phyloP scores from a whole-genome alignment of 2,888 invertebrate species.

The Callyntrura guangdongensis region DNA sequence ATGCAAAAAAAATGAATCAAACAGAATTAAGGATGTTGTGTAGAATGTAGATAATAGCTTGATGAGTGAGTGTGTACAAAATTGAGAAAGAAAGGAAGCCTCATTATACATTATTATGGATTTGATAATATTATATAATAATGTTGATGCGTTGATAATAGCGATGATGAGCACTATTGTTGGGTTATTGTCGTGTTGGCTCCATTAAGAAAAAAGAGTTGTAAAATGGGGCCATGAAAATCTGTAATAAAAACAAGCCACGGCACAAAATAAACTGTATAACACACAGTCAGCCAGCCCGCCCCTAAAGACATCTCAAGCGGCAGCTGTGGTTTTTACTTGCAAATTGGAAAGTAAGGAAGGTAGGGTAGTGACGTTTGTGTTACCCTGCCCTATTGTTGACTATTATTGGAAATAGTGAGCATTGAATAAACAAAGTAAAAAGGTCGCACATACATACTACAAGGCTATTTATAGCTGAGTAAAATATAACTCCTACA shows the following conservation, averaged over 20 bases:
- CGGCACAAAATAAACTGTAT: neutral
- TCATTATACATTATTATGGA: neutral
- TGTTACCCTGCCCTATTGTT: neutral
- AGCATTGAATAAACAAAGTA: neutral
- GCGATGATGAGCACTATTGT: neutral
- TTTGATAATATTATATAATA: conserved; percentile 43
- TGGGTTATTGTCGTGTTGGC: neutral
- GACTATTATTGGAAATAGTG: conserved; percentile 27
- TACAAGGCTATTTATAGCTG: neutral
- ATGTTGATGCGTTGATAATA: neutral
- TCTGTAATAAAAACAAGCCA: neutral
- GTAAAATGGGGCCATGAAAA: conserved; percentile 54
- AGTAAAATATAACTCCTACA: neutral
- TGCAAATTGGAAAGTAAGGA: conserved; percentile 68
- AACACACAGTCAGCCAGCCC: conserved; percentile 7
- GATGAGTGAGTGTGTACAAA: conserved; percentile 17
- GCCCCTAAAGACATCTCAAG: neutral
- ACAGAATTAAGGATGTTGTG: conserved; percentile 20
- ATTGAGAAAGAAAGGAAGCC: conserved; percentile 25
- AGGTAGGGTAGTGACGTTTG: neutral
- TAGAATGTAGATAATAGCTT: neutral
- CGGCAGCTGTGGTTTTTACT: conserved; percentile 9
- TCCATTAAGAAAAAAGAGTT: conserved; percentile 10
- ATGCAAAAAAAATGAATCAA: conserved; percentile 11
- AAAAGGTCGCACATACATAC: conserved; percentile 5